These are phyloP conservation scores for Sinonovacula constricta DNA, from an alignment of 1,140 invertebrate genomes.

Conservation along the genomic window DNA sequence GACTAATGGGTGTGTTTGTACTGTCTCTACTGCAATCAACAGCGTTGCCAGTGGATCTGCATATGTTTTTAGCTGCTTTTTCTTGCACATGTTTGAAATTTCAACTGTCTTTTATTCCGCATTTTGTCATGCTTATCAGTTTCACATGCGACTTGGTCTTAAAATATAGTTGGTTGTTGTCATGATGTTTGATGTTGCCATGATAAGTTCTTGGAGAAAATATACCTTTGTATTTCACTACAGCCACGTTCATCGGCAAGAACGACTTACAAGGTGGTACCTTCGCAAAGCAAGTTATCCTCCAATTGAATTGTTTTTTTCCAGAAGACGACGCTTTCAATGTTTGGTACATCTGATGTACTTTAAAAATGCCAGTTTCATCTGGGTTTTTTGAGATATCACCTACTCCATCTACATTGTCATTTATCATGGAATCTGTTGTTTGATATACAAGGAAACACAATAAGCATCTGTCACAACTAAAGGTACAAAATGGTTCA, in stretches of 20 bases:
- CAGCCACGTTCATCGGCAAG: neutral
- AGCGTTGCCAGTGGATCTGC: neutral
- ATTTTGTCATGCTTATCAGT: neutral
- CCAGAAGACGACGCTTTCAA: neutral
- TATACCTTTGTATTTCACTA: conserved; percentile 1
- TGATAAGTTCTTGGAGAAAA: neutral
- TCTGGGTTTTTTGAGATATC: too few species aligned
- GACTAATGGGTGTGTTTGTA: conserved; percentile 8
- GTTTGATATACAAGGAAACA: too few species aligned
- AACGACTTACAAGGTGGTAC: too few species aligned
- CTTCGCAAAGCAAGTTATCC: neutral
- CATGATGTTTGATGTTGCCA: conserved; percentile 8
- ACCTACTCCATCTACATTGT: too few species aligned
- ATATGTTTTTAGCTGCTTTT: neutral
- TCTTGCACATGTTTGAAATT: too few species aligned
- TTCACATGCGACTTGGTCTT: conserved; percentile 3
- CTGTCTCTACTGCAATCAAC: conserved; percentile 1
- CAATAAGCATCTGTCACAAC: too few species aligned
- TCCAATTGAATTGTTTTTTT: neutral
- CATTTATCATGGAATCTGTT: too few species aligned
- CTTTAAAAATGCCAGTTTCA: neutral
- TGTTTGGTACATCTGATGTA: conserved; percentile 6
- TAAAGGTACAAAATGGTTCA: too few species aligned
- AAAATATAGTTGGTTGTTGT: neutral
- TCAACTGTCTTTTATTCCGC: conserved; percentile 8